These are phyloP conservation scores for Phalanger gymnotis DNA, from an alignment of 2,797 vertebrate genomes.

Conservation along the genomic window DNA sequence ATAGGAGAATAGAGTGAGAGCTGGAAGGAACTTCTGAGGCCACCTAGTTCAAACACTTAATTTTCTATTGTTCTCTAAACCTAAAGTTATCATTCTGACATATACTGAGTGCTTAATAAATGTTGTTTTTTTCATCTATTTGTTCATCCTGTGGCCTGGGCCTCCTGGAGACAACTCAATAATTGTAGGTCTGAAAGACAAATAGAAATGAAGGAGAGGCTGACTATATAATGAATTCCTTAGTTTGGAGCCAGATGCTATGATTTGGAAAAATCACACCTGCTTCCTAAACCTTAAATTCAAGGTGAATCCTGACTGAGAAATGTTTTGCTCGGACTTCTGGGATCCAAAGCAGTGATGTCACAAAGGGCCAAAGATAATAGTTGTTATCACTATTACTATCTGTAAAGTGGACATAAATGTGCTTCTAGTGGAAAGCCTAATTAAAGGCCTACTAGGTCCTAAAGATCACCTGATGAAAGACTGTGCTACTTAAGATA, in stretches of 20 bases:
- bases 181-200: neutral
- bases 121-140: neutral
- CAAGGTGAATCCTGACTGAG: neutral
- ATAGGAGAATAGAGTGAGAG: neutral
- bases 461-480: constrained; percentile 30
- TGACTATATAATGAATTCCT: neutral
- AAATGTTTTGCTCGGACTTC: neutral
- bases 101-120: neutral
- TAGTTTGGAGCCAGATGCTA: neutral
- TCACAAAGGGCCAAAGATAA: constrained; percentile 1
- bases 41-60: neutral
- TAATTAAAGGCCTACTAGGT: constrained; percentile 32
- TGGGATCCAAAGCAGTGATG: constrained; percentile 5
- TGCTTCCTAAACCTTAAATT: neutral
- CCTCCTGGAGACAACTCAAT: neutral
- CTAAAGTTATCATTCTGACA: neutral
- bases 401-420: constrained; percentile 26
- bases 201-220: neutral
- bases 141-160: neutral
- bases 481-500: neutral
- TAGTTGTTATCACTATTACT: constrained; percentile 10
- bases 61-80: neutral
- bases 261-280: constrained; percentile 21
- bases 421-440: constrained; percentile 15
- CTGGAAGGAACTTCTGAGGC: neutral